phyloP scores from a whole-genome alignment of 2,113 vertebrate species.

The Corythornis madagascariensis region DNA sequence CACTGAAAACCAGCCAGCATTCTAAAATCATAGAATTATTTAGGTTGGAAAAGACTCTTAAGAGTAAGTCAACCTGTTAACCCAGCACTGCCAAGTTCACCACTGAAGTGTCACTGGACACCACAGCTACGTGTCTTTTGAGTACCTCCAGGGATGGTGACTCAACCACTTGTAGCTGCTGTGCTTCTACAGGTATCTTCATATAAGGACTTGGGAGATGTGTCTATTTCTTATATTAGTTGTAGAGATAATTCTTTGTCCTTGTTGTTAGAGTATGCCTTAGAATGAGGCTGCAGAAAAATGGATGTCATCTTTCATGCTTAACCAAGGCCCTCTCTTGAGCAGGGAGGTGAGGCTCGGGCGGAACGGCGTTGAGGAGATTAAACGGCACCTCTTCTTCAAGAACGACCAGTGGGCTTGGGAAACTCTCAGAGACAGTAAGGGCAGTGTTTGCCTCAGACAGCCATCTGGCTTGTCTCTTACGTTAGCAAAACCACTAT shows the following conservation, averaged over 20 bases:
- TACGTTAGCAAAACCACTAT: neutral
- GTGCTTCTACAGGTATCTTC: neutral
- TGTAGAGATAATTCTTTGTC: neutral
- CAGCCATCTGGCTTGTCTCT: neutral
- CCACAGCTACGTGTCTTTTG: neutral
- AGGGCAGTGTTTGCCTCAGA: conserved; percentile 61
- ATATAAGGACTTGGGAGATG: neutral
- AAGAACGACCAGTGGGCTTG: conserved; percentile 99
- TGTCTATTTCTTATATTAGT: neutral
- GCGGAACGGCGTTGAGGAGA: conserved; percentile 95
- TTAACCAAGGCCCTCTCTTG: conserved; percentile 13
- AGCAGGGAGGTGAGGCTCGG: conserved; percentile 93
- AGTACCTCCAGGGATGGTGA: neutral
- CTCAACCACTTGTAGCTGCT: neutral
- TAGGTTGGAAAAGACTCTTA: neutral
- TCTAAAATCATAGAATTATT: neutral
- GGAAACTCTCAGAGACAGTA: conserved; percentile 96
- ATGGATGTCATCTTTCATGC: neutral
- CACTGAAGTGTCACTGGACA: too few relatives aligned
- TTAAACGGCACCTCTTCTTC: conserved; percentile 96
- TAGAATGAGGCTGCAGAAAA: neutral
- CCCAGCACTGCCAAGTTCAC: neutral
- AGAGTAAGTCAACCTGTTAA: neutral
- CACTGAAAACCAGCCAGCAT: neutral
- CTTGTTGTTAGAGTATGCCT: neutral